Base-by-base conservation (phyloP, 1,140 invertebrate genomes). In the Oncopodura yosiiana region DNA sequence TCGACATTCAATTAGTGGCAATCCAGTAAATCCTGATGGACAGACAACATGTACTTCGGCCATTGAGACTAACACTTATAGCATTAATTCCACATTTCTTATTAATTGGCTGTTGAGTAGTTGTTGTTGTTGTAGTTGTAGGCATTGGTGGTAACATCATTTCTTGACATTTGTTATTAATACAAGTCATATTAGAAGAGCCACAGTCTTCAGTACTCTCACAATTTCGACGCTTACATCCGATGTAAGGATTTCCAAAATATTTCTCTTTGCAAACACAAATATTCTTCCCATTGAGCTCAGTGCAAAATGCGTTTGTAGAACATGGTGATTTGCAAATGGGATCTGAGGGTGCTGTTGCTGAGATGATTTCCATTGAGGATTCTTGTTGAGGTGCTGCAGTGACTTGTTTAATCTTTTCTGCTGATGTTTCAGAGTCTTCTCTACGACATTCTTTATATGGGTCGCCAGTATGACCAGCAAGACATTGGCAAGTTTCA, bases 401-500 rank as follows among this genome's bases (percentile, higher is more conserved):
- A 6, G 30, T 34, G 6, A 6, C 14, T 6, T 48, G 38, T 8
- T 16, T 21, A 26, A 37, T 3, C 14, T 21, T 21, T 49, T 36
- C 34, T 26, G 21, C 50, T 16, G 18, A 27, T 8, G 30, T 23
- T 27, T 43, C 50, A 43, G 26, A n/a, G 21, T 24, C 34, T 37
- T 26, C 11, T 8, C 24, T 12, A 6, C 16, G 27, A 24, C 54
- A 56, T 50, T 56, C 54, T 58, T 72, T 66, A 62, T 82, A 81
- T 26, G 82, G 79, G 70, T 85, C 81, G 52, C 84, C 83, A n/a
- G 77, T 78, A 64, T 78, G 86, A 24, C 82, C 82, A 27, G 72
- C 63, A 29, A 75, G 74, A 66, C 84, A 87, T 46, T 71, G 41
- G 29, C 54, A 56, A 1, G 50, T 26, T 3, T 46, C 54, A 6